A percentile compares a stretch with the other conserved stretches of the same genome.
phyloP scores from a whole-genome alignment of 2,113 vertebrate genomes.

The Neodontobutis hainanensis region DNA sequence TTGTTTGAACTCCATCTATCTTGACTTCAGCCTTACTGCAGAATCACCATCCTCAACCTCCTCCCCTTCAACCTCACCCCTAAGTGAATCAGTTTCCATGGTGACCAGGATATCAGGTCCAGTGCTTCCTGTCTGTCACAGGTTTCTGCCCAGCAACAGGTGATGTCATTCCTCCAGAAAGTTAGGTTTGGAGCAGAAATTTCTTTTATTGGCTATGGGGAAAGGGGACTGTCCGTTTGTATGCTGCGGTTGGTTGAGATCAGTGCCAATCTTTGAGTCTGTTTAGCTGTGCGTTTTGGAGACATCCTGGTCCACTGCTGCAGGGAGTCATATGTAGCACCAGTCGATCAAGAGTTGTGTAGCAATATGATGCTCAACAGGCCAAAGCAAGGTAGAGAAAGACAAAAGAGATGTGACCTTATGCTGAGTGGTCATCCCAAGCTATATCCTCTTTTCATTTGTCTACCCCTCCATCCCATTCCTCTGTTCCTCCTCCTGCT shows the following conservation, averaged over 20 bases:
- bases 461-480: conserved; percentile 48
- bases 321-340: conserved; percentile 34
- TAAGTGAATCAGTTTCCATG: conserved; percentile 76
- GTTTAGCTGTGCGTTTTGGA: conserved; percentile 5
- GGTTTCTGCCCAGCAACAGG: conserved; percentile 79
- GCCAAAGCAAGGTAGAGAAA: conserved; percentile 18
- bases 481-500: conserved; percentile 33
- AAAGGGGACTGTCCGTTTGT: conserved; percentile 34
- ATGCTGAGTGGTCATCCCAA: conserved; percentile 71
- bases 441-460: conserved; percentile 47
- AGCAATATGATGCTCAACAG: conserved; percentile 55
- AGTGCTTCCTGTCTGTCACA: conserved; percentile 72
- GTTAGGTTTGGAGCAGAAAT: conserved; percentile 33
- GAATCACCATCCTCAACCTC: conserved; percentile 33
- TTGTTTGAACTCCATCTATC: conserved; percentile 16
- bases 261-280: conserved; percentile 20
- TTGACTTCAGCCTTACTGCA: conserved; percentile 8
- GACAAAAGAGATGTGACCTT: conserved; percentile 58
- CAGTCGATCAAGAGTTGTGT: conserved; percentile 31
- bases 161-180: conserved; percentile 73
- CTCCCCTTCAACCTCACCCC: conserved; percentile 49
- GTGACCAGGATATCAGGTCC: conserved; percentile 72
- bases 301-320: conserved; percentile 36
- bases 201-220: conserved; percentile 62
- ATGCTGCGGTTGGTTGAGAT: conserved; percentile 39